Evolutionary conservation across 2,797 vertebrate species (phyloP), one percentile per base, ranked within the genome.

Genomic region (Siniperca scherzeri): DNA sequence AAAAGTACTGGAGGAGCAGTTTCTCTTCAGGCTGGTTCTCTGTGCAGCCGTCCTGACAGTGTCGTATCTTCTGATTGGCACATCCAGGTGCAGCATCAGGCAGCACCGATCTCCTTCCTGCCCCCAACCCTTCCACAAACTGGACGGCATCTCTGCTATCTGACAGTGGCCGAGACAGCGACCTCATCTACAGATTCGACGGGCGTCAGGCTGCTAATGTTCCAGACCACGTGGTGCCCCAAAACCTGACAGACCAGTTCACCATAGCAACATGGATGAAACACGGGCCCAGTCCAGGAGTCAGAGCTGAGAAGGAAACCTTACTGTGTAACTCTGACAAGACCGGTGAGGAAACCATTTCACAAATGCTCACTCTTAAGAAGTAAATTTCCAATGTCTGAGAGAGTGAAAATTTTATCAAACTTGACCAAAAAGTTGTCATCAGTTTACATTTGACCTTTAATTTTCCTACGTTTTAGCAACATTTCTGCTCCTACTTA

Each of bases 281-380:
- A 81, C 98, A 99, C 0, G 97, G 97, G 10, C 98, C 98, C 64
- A 98, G 97, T 91, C 97, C 97, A 0, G 98, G 97, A 5, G 90
- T 98, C 83, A 95, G 98, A 91, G 97, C 97, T 0, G 98, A 99
- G 90, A 99, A 99, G 86, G 98, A 99, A 92, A 99, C 98, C 12
- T 96, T 99, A 82, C 96, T 99, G 81, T 99, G 98, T 87, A 98
- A 98, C 93, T 99, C 98, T 8, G 98, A 99, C 87, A 99, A 99
- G 91, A 99, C 98, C 0, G 98, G 98, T 99, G 91, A 92, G 90
- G 30, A 78, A 53, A 68, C 42, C 0, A 4, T 50, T 42, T 61
- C 46, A 27, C 30, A 53, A 16, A 1, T 62, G 14, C n/a, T 19
- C 7, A 56, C 21, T 67, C 19, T 50, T 77, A 13, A 70, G 17